Base-by-base conservation (phyloP, 1,140 invertebrate genomes). In the Diachasma alloeum region DNA sequence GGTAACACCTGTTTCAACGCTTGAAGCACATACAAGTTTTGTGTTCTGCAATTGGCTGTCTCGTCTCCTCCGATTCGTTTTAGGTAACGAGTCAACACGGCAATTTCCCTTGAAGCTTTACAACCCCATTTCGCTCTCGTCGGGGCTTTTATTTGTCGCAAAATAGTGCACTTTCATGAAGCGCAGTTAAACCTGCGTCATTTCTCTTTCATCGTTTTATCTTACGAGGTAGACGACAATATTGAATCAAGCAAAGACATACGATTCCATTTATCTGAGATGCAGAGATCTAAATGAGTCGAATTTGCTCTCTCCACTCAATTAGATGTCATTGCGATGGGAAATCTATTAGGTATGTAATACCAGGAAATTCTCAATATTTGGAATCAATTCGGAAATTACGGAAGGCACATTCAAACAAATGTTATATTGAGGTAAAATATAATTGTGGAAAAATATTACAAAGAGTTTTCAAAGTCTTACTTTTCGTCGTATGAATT, bases 71-170 rank as follows among this genome's bases (percentile, higher is more conserved):
- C 22, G 48, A 67, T 36, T 74, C 46, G 53, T 75, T 68, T 66
- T 22, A 63, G 63, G 63, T 74, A 76, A 76, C 78, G 75, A 79
- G 73, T 66, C 78, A 76, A 74, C 71, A 79, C 71, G 73, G 63
- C 69, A 72, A 76, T 79, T 79, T 74, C 66, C 76, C 71, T 79
- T 79, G 48, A n/a, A 53, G 48, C 48, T 53, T 53, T 79, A 76
- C 74, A 39, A 74, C 67, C 73, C 67, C 72, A 74, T 78, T 56
- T 46, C 72, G 56, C 53, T 72, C 48, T 53, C 48, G 48, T 53
- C 48, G 15, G 48, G 48, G 17, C n/a, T 72, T 63, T 68, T 75
- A 66, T 42, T n/a, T 67, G 42, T 31, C 59, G 63, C 46, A 67
- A 31, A 44, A 66, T 53, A 48, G 53, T 42, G 24, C 36, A 19